Percentiles rank a stretch among this genome's conserved stretches.
phyloP scores from a whole-genome alignment of 2,797 vertebrate genomes.

The Pristis pectinata region DNA sequence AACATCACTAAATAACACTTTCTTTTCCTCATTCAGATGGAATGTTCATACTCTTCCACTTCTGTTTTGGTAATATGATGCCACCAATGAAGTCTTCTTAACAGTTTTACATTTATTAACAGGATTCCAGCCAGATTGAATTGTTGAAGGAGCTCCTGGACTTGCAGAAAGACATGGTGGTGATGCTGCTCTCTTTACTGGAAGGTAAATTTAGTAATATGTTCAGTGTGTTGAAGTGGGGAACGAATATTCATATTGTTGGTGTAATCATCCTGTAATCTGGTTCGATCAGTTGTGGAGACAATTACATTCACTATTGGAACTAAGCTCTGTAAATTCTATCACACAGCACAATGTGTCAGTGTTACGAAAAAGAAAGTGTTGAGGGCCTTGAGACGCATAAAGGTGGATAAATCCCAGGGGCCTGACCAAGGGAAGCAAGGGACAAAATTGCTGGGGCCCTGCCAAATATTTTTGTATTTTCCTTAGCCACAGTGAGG shows the following conservation, averaged over 20 bases:
- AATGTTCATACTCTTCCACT: not conserved
- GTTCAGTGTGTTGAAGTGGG: not conserved
- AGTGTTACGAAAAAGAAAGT: too few species aligned
- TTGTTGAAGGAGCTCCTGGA: conserved; percentile 88
- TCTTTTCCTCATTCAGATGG: not conserved
- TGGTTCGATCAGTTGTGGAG: too few species aligned
- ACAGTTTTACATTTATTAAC: conserved; percentile 41
- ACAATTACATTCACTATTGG: too few species aligned
- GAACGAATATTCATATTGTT: not conserved
- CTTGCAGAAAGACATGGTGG: conserved; percentile 95
- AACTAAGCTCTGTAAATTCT: too few species aligned
- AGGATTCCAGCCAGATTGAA: conserved; percentile 91
- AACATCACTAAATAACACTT: not conserved
- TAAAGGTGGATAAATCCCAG: too few species aligned
- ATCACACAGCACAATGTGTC: too few species aligned
- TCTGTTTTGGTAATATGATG: not conserved
- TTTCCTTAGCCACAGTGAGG: too few species aligned
- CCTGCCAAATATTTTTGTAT: too few species aligned
- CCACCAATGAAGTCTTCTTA: not conserved
- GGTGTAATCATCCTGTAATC: too few species aligned
- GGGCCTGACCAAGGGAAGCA: too few species aligned
- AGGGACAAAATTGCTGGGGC: too few species aligned
- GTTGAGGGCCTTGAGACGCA: too few species aligned
- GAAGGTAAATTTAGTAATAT: conserved; percentile 62
- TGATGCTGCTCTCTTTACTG: conserved; percentile 88